Evolutionary conservation across 1,140 invertebrate genomes (phyloP).

Genomic region (Danaus melanippus): DNA sequence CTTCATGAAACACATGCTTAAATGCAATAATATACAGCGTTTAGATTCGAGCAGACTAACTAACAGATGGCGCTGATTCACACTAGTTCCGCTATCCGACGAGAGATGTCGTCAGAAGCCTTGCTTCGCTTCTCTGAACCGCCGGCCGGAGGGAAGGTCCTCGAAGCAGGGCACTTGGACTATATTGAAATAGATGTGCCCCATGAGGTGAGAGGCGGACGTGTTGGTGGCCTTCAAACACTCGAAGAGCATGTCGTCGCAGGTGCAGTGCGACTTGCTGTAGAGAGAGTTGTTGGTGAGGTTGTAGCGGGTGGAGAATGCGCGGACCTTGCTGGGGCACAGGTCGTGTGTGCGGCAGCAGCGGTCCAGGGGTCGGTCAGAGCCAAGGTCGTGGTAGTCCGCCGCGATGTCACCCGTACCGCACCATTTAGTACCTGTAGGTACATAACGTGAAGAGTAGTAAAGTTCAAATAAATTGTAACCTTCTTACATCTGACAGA

Average conservation of each 20-base stretch:
- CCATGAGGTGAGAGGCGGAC: slow-evolving; percentile 83
- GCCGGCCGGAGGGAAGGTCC: slow-evolving; percentile 64
- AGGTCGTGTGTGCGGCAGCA: slow-evolving; percentile 91
- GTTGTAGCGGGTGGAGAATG: slow-evolving; percentile 83
- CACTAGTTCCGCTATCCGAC: slow-evolving; percentile 34
- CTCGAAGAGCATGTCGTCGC: slow-evolving; percentile 85
- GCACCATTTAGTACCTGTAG: slow-evolving; percentile 93
- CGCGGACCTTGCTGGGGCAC: slow-evolving; percentile 80
- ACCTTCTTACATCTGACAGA: neutral
- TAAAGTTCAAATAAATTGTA: neutral
- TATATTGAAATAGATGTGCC: slow-evolving; percentile 90
- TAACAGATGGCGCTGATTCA: slow-evolving; percentile 49
- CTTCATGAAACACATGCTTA: slow-evolving; percentile 21
- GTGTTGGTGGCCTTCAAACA: slow-evolving; percentile 83
- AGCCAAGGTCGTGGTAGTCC: slow-evolving; percentile 87
- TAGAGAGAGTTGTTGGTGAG: slow-evolving; percentile 87
- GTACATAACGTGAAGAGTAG: neutral
- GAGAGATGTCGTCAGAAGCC: slow-evolving; percentile 62
- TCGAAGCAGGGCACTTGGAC: slow-evolving; percentile 84
- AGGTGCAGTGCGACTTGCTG: slow-evolving; percentile 91
- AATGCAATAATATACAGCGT: slow-evolving; percentile 22
- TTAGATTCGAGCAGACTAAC: slow-evolving; percentile 31
- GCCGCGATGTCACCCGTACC: slow-evolving; percentile 87
- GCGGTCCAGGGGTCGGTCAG: slow-evolving; percentile 79
- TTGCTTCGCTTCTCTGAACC: slow-evolving; percentile 60